Evolutionary conservation across 2,113 vertebrate genomes (phyloP), one percentile per base, ranked within the genome.

Genomic region (Eonycteris spelaea): DNA sequence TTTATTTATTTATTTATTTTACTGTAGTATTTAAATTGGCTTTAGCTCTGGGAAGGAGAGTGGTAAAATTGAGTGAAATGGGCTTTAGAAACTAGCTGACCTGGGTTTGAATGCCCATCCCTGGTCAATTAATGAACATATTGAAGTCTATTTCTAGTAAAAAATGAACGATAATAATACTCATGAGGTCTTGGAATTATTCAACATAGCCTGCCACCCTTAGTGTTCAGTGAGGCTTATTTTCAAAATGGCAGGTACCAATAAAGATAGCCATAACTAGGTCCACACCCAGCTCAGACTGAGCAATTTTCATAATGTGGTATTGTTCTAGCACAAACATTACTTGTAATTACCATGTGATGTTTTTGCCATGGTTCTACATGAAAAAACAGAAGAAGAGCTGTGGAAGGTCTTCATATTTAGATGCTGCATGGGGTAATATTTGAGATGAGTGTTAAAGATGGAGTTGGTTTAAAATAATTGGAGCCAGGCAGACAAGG

Each of bases 401-500:
- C 48, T 75, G 22, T 74, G 22, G 78, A 71, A 68, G 24, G 26
- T 86, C 89, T 95, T 82, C 55, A 92, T 6, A 59, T 90, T 87
- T 86, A 91, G 88, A 80, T 96, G 45, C 38, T 91, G 11, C 55
- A 43, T 86, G 48, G 53, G 28, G 15, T 83, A 78, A 68, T 43
- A 78, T 83, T 94, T 79, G 43, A 86, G 48, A 86, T 91, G 24
- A 95, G 18, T 61, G 61, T 95, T 79, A 59, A 95, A 79, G 73
- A 91, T 91, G 43, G 40, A n/a, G 4, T 87, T 28, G 40, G 53
- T 63, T 38, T 43, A 7, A 84, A 94, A 94, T 28, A 91, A 89
- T 33, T 93, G 55, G 73, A 86, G 7, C 82, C 18, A 68, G 82
- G 38, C 15, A 90, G 35, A 85, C 43, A 38, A 73, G 61, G 4